A percentile compares a stretch with the other conserved stretches of the same genome.
Evolutionary conservation across 53 echinoderm and acorn worm species (phyloP).

Genomic region (Henricia sp.): DNA sequence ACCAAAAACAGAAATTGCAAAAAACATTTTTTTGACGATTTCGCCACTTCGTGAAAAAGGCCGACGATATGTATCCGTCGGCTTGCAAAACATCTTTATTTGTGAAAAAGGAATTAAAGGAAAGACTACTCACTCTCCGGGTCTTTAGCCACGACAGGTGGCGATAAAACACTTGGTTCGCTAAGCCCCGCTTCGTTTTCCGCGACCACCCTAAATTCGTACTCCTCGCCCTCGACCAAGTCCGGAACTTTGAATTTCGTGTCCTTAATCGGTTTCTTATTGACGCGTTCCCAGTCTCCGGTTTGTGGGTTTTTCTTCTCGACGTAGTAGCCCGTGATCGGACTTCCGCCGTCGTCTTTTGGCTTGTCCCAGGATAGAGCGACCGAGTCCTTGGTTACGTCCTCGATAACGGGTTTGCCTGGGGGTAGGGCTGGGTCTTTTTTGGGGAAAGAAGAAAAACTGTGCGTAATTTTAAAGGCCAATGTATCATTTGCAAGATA

Average conservation of each 20-base stretch:
- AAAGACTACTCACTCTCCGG: constrained; percentile 81
- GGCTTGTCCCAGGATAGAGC: constrained; percentile 84
- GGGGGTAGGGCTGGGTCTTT: constrained; percentile 87
- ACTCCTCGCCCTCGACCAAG: constrained; percentile 82
- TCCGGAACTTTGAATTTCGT: constrained; percentile 73
- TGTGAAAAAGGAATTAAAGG: no score
- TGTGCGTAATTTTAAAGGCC: no score
- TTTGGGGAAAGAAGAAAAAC: background rate
- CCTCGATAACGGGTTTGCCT: constrained; percentile 73
- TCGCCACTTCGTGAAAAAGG: no score
- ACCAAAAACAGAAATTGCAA: no score
- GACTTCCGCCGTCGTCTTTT: constrained; percentile 84
- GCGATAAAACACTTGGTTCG: constrained; percentile 81
- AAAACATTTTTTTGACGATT: no score
- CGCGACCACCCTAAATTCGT: constrained; percentile 85
- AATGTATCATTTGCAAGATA: no score
- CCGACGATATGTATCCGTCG: no score
- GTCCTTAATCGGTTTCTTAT: constrained; percentile 87
- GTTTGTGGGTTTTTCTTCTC: constrained; percentile 93
- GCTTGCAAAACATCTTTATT: no score
- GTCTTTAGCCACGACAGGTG: constrained; percentile 86
- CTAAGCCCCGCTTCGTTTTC: constrained; percentile 96
- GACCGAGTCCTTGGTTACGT: constrained; percentile 83
- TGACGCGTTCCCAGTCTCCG: constrained; percentile 88
- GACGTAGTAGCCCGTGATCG: constrained; percentile 86